phyloP scores from a whole-genome alignment of 2,797 vertebrate species.

The Tangara arthus region DNA sequence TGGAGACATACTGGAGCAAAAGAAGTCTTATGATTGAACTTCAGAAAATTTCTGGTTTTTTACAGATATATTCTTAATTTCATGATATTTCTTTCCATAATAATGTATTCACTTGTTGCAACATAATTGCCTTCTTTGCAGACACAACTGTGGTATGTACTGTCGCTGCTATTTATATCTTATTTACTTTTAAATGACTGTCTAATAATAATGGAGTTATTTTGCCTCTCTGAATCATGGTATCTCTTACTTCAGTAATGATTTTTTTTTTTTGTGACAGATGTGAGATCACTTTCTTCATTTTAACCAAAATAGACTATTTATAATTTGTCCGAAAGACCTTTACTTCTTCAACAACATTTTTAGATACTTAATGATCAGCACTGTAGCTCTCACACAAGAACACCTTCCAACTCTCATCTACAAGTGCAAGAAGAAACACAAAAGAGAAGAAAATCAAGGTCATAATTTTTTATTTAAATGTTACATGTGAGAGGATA shows the following conservation, averaged over 20 bases:
- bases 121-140: background rate
- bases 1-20: background rate
- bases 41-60: background rate
- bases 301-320: background rate
- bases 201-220: background rate
- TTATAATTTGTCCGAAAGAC: background rate
- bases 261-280: background rate
- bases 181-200: background rate
- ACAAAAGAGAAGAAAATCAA: background rate
- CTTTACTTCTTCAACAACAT: background rate
- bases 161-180: background rate
- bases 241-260: background rate
- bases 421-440: background rate
- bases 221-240: background rate
- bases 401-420: background rate
- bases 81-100: background rate
- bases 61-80: background rate
- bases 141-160: background rate
- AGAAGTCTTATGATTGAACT: background rate
- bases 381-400: background rate
- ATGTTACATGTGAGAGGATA: background rate
- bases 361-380: constrained; percentile 1
- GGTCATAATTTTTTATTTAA: background rate
- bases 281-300: background rate
- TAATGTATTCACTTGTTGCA: background rate